Evolutionary conservation across 2,888 invertebrate genomes (phyloP).

Genomic region (Agrotis puta): DNA sequence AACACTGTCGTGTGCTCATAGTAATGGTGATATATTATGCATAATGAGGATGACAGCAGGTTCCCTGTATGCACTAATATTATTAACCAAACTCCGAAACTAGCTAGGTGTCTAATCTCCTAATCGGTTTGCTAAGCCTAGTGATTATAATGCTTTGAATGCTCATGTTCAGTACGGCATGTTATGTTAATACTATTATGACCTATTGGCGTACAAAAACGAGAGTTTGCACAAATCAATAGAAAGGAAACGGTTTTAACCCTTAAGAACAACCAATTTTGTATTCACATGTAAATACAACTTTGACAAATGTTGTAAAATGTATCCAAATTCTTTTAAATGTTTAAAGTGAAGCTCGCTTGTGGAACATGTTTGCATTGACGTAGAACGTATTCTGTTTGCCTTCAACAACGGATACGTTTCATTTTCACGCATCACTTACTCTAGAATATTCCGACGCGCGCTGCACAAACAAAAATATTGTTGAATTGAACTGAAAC

Average conservation of each 20-base stretch:
- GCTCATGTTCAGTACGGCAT: slow-evolving; percentile 5
- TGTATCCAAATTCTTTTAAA: slow-evolving; percentile 20
- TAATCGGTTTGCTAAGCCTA: slow-evolving; percentile 27
- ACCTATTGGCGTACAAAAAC: neutral
- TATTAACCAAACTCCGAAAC: slow-evolving; percentile 24
- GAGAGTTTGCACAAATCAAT: neutral
- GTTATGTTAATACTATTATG: slow-evolving; percentile 2
- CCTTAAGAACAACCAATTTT: slow-evolving; percentile 1
- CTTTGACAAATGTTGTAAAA: neutral
- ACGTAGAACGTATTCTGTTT: slow-evolving; percentile 15
- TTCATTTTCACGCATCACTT: slow-evolving; percentile 45
- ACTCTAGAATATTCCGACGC: slow-evolving; percentile 30
- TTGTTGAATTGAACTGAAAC: slow-evolving; percentile 3
- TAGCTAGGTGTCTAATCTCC: slow-evolving; percentile 4
- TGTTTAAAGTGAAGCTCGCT: slow-evolving; percentile 19
- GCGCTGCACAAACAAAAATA: slow-evolving; percentile 26
- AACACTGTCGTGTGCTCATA: neutral
- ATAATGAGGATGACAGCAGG: slow-evolving; percentile 17
- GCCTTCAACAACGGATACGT: slow-evolving; percentile 37
- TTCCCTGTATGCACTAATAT: slow-evolving; percentile 25
- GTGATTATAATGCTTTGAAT: slow-evolving; percentile 1
- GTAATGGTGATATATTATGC: slow-evolving; percentile 20
- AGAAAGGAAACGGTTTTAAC: neutral
- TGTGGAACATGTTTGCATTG: slow-evolving; percentile 36
- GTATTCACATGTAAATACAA: slow-evolving; percentile 5